Conservation (phyloP, 2,888 invertebrate genomes). For the Anoplius nigerrimus region DNA sequence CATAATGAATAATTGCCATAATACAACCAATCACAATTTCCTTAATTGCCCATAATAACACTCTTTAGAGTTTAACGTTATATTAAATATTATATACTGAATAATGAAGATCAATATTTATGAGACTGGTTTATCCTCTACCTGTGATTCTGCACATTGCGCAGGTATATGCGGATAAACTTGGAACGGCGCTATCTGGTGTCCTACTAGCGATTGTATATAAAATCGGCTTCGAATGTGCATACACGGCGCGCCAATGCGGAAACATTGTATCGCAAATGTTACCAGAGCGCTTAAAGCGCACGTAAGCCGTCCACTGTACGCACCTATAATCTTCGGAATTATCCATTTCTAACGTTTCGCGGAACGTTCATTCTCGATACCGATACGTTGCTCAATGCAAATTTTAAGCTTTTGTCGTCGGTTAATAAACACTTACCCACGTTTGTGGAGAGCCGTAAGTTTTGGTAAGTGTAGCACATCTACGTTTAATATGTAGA, state of each 20-base stretch:
- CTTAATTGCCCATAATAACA: no score
- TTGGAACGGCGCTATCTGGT: neutral
- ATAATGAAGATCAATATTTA: no score
- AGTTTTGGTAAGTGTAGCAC: neutral
- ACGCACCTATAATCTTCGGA: slow-evolving; percentile 45
- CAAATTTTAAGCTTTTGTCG: no score
- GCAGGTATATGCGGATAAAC: slow-evolving; percentile 25
- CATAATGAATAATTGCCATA: no score
- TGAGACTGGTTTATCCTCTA: no score
- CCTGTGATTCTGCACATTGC: slow-evolving; percentile 28
- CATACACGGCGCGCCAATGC: neutral
- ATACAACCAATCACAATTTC: no score
- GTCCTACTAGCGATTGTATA: neutral
- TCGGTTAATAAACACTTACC: no score
- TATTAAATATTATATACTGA: no score
- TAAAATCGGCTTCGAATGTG: neutral
- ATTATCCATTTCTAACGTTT: slow-evolving; percentile 44
- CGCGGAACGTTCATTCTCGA: slow-evolving; percentile 29
- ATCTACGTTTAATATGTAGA: no score
- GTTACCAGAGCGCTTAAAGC: slow-evolving; percentile 36
- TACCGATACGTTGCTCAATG: slow-evolving; percentile 31
- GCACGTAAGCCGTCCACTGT: slow-evolving; percentile 39
- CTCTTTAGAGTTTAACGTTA: no score
- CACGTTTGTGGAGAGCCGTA: no score
- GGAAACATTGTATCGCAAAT: neutral